Conservation (phyloP, 2,797 vertebrate genomes). For the Sandelia bainsii region DNA sequence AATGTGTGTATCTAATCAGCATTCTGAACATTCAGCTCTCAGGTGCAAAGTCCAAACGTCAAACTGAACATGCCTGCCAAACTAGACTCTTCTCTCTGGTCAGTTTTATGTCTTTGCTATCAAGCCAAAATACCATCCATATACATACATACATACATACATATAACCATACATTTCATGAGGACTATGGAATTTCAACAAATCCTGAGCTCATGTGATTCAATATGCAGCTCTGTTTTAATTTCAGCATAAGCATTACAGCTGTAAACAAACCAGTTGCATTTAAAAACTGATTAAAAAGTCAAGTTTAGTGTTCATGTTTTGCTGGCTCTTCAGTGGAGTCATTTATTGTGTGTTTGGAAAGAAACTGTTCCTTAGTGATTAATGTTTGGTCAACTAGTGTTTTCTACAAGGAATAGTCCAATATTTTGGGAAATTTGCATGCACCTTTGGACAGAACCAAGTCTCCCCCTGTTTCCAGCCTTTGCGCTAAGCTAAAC, state of each 20-base stretch:
- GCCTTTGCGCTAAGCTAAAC: too few species aligned
- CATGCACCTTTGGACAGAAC: too few species aligned
- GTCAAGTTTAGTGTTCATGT: constrained; percentile 14
- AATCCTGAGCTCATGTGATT: neutral
- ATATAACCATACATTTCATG: neutral
- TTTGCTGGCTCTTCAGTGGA: neutral
- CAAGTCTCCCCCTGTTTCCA: too few species aligned
- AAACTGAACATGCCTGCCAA: neutral
- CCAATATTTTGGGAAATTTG: neutral
- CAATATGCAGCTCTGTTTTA: constrained; percentile 18
- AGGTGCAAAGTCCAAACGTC: neutral
- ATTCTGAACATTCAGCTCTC: neutral
- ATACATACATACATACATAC: too few species aligned
- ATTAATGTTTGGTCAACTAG: neutral
- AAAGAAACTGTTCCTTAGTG: neutral
- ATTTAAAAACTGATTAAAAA: neutral
- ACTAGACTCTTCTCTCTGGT: neutral
- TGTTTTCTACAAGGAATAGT: neutral
- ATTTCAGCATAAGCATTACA: neutral
- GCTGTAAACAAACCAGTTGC: constrained; percentile 18
- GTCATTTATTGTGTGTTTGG: neutral
- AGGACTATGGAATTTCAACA: neutral
- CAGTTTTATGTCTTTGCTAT: neutral
- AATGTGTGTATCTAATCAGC: neutral
- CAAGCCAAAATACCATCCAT: too few species aligned